phyloP scores from a whole-genome alignment of 2,113 vertebrate species.

The Ophiodon elongatus region DNA sequence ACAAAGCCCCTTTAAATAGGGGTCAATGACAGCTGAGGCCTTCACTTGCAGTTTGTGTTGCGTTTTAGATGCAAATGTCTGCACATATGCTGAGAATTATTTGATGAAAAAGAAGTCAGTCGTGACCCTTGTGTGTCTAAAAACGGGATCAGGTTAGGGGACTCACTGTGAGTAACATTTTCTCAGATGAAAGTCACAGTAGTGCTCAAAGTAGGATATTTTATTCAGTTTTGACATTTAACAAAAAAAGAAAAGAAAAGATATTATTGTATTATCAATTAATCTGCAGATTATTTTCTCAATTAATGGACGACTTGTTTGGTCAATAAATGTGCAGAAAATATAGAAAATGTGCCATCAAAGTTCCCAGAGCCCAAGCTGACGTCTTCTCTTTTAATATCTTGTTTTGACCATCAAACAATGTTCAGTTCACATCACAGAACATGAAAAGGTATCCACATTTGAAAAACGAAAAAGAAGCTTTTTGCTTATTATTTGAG shows the following conservation, averaged over 20 bases:
- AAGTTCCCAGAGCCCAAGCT: not conserved
- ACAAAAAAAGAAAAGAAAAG: not conserved
- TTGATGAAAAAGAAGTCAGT: not conserved
- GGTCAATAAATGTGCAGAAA: not conserved
- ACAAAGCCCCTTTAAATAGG: not conserved
- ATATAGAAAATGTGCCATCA: not conserved
- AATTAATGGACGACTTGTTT: not conserved
- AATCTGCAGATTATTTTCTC: too few species aligned
- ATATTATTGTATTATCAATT: too few species aligned
- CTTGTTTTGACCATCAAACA: not conserved
- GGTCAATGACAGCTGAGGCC: not conserved
- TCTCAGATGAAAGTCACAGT: not conserved
- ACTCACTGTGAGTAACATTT: not conserved
- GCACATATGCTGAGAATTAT: not conserved
- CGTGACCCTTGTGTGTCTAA: not conserved
- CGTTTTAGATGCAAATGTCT: not conserved
- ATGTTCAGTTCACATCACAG: not conserved
- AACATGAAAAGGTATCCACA: too few species aligned
- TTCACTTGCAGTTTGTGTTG: not conserved
- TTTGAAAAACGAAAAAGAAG: too few species aligned
- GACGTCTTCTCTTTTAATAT: not conserved
- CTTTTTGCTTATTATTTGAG: not conserved
- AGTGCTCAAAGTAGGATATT: not conserved
- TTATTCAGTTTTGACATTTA: not conserved
- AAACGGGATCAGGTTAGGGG: not conserved